Percentiles rank a stretch among this genome's conserved stretches.
Conservation (phyloP, 1,140 invertebrate genomes). For the Sitobion miscanthi region DNA sequence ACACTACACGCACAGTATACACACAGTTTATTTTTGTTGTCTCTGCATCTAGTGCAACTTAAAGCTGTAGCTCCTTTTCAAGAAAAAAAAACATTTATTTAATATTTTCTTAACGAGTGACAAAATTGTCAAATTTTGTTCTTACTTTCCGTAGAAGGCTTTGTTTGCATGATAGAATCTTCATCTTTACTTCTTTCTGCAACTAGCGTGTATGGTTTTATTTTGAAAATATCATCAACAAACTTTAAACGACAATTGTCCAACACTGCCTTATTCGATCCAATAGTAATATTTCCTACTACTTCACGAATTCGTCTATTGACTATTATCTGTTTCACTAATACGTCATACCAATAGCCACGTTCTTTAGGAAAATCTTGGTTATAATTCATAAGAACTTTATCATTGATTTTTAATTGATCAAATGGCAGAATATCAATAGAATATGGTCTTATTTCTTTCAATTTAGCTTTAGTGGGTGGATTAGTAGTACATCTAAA, state of each 20-base stretch:
- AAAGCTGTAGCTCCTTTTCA: constrained; percentile 64
- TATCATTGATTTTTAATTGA: constrained; percentile 69
- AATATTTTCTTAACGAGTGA: not conserved
- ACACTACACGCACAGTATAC: constrained; percentile 77
- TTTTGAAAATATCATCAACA: constrained; percentile 66
- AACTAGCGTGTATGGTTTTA: constrained; percentile 65
- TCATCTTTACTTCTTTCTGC: constrained; percentile 62
- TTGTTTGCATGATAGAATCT: constrained; percentile 60
- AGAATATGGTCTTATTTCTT: constrained; percentile 74
- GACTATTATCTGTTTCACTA: constrained; percentile 63
- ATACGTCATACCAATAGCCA: constrained; percentile 78
- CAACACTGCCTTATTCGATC: constrained; percentile 62
- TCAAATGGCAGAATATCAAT: constrained; percentile 66
- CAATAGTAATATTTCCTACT: constrained; percentile 62
- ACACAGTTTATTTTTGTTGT: constrained; percentile 72
- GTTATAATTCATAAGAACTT: constrained; percentile 81
- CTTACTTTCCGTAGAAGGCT: constrained; percentile 59
- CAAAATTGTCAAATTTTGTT: not conserved
- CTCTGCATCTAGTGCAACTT: constrained; percentile 71
- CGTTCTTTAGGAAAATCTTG: constrained; percentile 70
- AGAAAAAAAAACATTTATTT: not conserved
- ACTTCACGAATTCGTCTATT: constrained; percentile 60
- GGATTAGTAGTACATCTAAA: constrained; percentile 65
- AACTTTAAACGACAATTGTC: constrained; percentile 66
- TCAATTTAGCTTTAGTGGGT: constrained; percentile 61